phyloP scores from a whole-genome alignment of 2,797 vertebrate species.

The Carcharodon carcharias region DNA sequence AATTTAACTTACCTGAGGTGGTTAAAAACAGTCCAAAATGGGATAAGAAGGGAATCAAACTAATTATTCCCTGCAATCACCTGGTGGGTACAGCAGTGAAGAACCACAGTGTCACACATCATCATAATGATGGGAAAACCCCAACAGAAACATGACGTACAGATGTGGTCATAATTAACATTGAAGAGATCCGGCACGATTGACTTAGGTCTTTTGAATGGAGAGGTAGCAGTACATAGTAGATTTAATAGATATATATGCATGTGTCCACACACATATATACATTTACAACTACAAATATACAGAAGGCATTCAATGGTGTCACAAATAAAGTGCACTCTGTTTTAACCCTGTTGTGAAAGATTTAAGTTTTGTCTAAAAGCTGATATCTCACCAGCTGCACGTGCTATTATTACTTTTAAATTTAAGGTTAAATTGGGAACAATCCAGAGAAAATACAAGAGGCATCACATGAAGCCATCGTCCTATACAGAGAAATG shows the following conservation, averaged over 20 bases:
- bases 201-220: neutral
- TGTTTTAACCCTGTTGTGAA: neutral
- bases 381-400: neutral
- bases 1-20: neutral
- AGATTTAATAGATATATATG: neutral
- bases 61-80: neutral
- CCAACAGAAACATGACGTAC: no score
- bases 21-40: neutral
- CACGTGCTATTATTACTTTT: neutral
- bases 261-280: neutral
- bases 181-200: no score
- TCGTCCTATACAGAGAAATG: neutral
- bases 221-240: neutral
- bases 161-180: no score
- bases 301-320: no score
- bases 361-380: neutral
- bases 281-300: neutral
- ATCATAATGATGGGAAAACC: no score
- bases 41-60: neutral
- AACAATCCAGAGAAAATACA: neutral
- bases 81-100: slow-evolving; percentile 35
- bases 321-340: neutral
- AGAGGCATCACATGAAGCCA: neutral
- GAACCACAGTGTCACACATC: no score
- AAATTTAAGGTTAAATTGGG: neutral